Base-by-base conservation (phyloP, 2,888 invertebrate species). In the Eucera pruinosa region DNA sequence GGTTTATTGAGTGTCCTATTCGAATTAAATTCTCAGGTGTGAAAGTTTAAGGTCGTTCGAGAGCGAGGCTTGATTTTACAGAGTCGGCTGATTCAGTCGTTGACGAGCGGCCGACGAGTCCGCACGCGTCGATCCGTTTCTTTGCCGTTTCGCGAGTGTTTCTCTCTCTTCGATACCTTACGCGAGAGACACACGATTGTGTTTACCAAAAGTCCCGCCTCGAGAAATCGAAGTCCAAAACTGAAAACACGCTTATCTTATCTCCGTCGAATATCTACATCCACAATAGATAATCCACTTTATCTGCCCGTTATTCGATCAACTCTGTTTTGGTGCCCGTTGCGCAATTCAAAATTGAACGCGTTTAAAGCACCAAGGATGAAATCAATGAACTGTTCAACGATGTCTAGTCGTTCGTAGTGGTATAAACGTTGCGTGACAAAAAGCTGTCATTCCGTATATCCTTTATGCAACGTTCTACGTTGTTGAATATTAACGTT, bases 41-140 rank as follows among this genome's bases (percentile, higher is more conserved):
- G 25, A 68, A 18, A 20, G 6, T 9, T 45, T 54, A 39, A 47
- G 39, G 20, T 60, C 55, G 6, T 18, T 15, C 11, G 18, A 43
- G 15, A 50, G 36, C 4, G 36, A 33, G 9, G 18, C n/a, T 13
- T 11, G 30, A 27, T 27, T 15, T 30, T 27, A 9, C 30, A 20
- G 0, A 11, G 13, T 1, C 1, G 13, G 13, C 9, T 7, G 13
- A 3, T 47, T 66, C 66, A 82, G 81, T 81, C 48, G 11, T 41
- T 61, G 66, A 50, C 25, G 43, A 43, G 45, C 66, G 47, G 9
- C 65, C 64, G 15, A 0, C 20, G 54, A 50, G 55, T 45, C 7
- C 25, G 67, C 36, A 36, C 11, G 52, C 4, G 0, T 70, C 30
- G 0, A 5, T 0, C 0, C n/a, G n/a, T n/a, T n/a, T n/a, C n/a